Conservation (phyloP, 2,113 vertebrate genomes). For the Empidonax traillii region DNA sequence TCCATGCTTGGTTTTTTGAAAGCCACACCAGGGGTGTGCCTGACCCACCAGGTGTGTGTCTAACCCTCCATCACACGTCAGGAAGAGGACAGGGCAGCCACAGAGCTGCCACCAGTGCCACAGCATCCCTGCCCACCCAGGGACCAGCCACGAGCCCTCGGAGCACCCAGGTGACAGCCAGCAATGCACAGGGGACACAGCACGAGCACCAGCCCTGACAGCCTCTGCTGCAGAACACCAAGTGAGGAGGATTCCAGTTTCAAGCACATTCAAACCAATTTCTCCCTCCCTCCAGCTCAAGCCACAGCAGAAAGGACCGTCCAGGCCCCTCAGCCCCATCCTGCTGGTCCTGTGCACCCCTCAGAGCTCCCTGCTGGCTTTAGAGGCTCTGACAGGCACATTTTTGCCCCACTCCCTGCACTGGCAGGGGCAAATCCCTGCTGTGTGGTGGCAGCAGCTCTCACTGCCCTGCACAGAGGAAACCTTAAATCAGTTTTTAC, state of each 20-base stretch:
- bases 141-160: rapidly evolving
- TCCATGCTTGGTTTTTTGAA: background rate
- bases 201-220: background rate
- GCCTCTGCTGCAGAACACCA: background rate
- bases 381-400: rapidly evolving
- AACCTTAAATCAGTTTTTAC: background rate
- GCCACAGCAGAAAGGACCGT: background rate
- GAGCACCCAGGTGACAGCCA: background rate
- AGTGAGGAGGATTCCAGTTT: background rate
- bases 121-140: background rate
- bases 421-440: background rate
- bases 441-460: background rate
- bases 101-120: background rate
- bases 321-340: background rate
- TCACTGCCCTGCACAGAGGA: background rate
- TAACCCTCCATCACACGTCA: background rate
- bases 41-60: background rate
- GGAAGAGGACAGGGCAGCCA: background rate
- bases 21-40: background rate
- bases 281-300: background rate
- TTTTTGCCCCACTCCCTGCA: background rate
- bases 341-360: background rate
- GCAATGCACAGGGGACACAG: background rate
- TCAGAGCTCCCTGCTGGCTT: background rate
- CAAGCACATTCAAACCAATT: background rate